Conservation (phyloP, 1,140 invertebrate species). For the Pectinophora gossypiella region DNA sequence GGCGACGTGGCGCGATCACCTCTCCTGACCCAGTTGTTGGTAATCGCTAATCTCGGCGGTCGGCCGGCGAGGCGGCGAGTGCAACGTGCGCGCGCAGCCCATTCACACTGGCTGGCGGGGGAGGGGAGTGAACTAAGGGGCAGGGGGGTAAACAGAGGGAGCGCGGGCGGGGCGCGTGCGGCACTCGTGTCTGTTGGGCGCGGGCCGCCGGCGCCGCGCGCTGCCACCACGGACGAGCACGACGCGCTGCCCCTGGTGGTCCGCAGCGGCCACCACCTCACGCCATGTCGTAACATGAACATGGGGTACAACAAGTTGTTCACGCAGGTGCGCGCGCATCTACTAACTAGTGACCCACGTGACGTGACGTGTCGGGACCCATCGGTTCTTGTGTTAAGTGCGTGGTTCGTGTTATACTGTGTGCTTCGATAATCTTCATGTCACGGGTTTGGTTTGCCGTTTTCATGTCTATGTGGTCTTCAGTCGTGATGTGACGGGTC, state of each 20-base stretch:
- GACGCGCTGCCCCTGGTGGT: slow-evolving; percentile 67
- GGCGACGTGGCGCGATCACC: background rate
- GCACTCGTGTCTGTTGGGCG: slow-evolving; percentile 26
- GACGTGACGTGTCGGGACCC: no score
- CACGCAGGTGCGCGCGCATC: slow-evolving; percentile 84
- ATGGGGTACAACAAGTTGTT: slow-evolving; percentile 93
- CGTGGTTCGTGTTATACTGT: no score
- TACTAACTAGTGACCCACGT: no score
- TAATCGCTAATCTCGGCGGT: slow-evolving; percentile 24
- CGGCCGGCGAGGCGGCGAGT: slow-evolving; percentile 2
- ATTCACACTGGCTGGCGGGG: slow-evolving; percentile 40
- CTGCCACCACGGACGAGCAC: slow-evolving; percentile 59
- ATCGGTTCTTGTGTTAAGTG: no score
- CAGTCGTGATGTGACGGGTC: no score
- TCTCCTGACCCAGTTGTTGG: slow-evolving; percentile 11
- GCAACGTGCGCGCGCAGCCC: slow-evolving; percentile 53
- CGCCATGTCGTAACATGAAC: slow-evolving; percentile 75
- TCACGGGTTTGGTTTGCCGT: no score
- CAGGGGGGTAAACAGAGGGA: slow-evolving; percentile 5
- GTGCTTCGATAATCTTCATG: no score
- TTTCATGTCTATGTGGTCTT: no score
- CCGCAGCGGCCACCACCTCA: slow-evolving; percentile 56
- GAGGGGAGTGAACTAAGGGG: slow-evolving; percentile 11
- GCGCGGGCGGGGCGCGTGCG: slow-evolving; percentile 15
- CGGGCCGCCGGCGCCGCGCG: slow-evolving; percentile 30